Conservation (phyloP, 2,888 invertebrate species). For the Apodemia mormo region DNA sequence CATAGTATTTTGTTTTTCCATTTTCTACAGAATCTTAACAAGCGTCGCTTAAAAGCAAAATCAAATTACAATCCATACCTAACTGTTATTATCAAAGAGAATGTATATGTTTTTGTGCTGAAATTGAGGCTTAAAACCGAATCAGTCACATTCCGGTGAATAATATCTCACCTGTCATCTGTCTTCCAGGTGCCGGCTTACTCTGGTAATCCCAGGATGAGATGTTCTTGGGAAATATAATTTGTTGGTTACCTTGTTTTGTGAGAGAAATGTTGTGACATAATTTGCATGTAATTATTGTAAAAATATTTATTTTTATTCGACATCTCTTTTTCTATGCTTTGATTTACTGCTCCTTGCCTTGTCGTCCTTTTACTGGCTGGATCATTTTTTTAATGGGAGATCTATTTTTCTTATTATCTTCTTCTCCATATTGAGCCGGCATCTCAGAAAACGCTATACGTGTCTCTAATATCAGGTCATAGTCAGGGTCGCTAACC, state of each 20-base stretch:
- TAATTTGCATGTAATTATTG: constrained; percentile 1
- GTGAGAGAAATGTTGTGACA: not conserved
- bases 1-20: not conserved
- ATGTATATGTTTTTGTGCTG: constrained; percentile 29
- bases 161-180: constrained; percentile 35
- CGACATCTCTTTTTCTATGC: no score
- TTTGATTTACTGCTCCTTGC: no score
- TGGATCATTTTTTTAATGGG: no score
- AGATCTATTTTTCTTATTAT: no score
- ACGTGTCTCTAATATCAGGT: no score
- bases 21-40: not conserved
- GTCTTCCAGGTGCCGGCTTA: constrained; percentile 30
- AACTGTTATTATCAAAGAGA: constrained; percentile 21
- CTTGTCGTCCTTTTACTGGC: no score
- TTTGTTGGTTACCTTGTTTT: constrained; percentile 29
- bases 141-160: constrained; percentile 31
- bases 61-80: constrained; percentile 15
- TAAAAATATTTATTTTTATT: not conserved
- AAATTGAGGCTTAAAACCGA: constrained; percentile 28
- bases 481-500: no score
- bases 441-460: no score
- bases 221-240: constrained; percentile 31
- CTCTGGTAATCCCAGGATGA: constrained; percentile 30
- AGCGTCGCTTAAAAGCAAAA: constrained; percentile 9
- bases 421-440: no score